Conservation (phyloP, 2,113 vertebrate species). For the Sander vitreus region DNA sequence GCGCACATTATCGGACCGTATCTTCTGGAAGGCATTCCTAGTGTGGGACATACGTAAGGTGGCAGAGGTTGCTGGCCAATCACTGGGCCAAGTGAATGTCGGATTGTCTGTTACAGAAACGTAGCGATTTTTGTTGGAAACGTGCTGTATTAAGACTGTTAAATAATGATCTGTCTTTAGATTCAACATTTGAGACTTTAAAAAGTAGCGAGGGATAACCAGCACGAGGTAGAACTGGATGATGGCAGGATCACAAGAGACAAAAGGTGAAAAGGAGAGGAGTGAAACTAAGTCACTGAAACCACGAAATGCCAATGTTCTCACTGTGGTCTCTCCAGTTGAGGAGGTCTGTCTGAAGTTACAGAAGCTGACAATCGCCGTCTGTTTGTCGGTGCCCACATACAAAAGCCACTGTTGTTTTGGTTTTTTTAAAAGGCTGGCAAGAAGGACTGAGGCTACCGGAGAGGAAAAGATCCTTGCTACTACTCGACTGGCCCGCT, state of each 20-base stretch:
- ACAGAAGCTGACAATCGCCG: constrained; percentile 66
- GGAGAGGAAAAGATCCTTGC: constrained; percentile 32
- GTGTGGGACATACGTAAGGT: no score
- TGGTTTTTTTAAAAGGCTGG: constrained; percentile 57
- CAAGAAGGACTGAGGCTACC: constrained; percentile 44
- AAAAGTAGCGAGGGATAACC: not conserved
- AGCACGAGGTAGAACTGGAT: not conserved
- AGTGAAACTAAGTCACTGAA: constrained; percentile 59
- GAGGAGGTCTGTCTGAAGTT: constrained; percentile 76
- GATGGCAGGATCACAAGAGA: constrained; percentile 34
- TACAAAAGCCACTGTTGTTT: constrained; percentile 69
- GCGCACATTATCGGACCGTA: no score
- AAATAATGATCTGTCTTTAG: not conserved
- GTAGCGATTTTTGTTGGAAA: no score
- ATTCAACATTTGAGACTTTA: constrained; percentile 1
- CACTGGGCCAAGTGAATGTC: no score
- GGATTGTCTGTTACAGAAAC: no score
- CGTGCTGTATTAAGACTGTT: not conserved
- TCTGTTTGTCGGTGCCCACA: constrained; percentile 63
- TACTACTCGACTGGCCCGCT: not conserved
- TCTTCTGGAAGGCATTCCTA: no score
- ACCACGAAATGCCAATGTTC: constrained; percentile 55
- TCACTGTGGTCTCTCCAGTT: constrained; percentile 65
- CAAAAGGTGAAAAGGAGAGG: constrained; percentile 72
- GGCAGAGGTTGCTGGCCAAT: no score